Percentiles rank a stretch among this genome's conserved stretches.
phyloP scores from a whole-genome alignment of 2,797 vertebrate genomes.

The Lophius americanus region DNA sequence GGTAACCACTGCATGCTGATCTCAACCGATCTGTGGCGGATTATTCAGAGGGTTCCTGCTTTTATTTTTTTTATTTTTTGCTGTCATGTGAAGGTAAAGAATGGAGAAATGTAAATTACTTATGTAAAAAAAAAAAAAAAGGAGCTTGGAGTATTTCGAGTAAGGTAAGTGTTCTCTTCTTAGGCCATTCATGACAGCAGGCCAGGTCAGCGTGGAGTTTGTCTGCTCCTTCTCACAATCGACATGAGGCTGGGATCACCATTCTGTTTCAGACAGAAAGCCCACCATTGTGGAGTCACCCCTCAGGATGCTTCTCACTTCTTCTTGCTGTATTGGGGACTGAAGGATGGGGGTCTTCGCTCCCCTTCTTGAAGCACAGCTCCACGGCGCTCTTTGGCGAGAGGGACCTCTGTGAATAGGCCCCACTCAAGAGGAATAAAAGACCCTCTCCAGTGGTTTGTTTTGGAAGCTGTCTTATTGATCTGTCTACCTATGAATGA shows the following conservation, averaged over 20 bases:
- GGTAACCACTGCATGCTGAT: constrained; percentile 41
- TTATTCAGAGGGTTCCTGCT: constrained; percentile 22
- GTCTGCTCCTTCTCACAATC: constrained; percentile 58
- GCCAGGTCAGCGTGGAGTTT: constrained; percentile 70
- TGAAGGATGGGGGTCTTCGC: constrained; percentile 20
- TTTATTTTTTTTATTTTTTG: constrained; percentile 23
- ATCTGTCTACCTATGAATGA: constrained; percentile 78
- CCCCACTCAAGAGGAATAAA: constrained; percentile 75
- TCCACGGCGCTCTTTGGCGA: constrained; percentile 59
- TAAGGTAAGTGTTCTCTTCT: constrained; percentile 58
- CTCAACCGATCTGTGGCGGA: constrained; percentile 31
- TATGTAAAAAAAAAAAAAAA: constrained; percentile 10
- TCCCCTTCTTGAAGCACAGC: constrained; percentile 55
- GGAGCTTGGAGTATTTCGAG: constrained; percentile 46
- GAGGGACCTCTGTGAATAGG: constrained; percentile 72
- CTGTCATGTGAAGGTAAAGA: constrained; percentile 9
- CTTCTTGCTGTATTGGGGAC: constrained; percentile 39
- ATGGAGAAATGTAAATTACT: constrained; percentile 5
- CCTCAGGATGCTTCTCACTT: constrained; percentile 67
- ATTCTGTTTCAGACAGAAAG: constrained; percentile 65
- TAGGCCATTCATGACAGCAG: constrained; percentile 56
- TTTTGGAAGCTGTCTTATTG: constrained; percentile 85
- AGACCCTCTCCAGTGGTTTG: constrained; percentile 78
- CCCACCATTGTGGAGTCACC: constrained; percentile 65
- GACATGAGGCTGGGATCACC: constrained; percentile 63